A percentile compares a stretch with the other conserved stretches of the same genome.
These are phyloP conservation scores for Drosophila meridionalis DNA, from an alignment of 2,888 invertebrate species.

Conservation along the genomic window DNA sequence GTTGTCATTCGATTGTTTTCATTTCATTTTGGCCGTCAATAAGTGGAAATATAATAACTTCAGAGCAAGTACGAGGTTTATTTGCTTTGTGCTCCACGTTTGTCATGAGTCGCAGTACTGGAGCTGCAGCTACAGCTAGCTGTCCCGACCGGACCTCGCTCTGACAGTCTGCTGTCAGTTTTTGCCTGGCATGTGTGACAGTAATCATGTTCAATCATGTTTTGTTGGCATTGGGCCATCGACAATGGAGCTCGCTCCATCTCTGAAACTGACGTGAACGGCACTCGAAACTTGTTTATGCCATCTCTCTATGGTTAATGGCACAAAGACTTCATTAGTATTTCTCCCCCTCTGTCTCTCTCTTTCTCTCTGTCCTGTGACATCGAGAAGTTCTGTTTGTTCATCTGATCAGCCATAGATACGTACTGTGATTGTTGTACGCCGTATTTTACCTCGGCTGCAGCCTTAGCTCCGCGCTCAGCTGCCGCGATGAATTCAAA, in stretches of 20 bases:
- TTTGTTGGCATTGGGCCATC: conserved; percentile 48
- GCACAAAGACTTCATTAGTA: conserved; percentile 58
- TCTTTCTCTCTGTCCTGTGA: neutral
- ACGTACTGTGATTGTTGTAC: neutral
- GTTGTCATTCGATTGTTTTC: conserved; percentile 78
- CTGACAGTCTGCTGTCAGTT: conserved; percentile 45
- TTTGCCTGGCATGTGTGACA: conserved; percentile 55
- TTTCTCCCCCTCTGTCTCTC: neutral
- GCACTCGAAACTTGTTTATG: conserved; percentile 43
- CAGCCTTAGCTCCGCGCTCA: neutral
- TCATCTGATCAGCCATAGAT: conserved; percentile 38
- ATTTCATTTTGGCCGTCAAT: conserved; percentile 74
- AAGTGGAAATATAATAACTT: conserved; percentile 68
- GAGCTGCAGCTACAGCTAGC: conserved; percentile 1
- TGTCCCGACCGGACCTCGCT: conserved; percentile 28
- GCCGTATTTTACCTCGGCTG: conserved; percentile 30
- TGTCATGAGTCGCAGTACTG: conserved; percentile 17
- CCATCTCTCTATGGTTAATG: conserved; percentile 45
- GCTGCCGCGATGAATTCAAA: conserved; percentile 36
- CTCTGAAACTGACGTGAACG: conserved; percentile 33
- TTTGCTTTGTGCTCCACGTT: conserved; percentile 42
- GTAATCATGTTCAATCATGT: conserved; percentile 65
- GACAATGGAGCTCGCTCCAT: conserved; percentile 28
- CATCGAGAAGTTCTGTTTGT: conserved; percentile 33
- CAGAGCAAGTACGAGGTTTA: conserved; percentile 37